phyloP scores from a whole-genome alignment of 2,113 vertebrate species.

The Bambusicola thoracicus region DNA sequence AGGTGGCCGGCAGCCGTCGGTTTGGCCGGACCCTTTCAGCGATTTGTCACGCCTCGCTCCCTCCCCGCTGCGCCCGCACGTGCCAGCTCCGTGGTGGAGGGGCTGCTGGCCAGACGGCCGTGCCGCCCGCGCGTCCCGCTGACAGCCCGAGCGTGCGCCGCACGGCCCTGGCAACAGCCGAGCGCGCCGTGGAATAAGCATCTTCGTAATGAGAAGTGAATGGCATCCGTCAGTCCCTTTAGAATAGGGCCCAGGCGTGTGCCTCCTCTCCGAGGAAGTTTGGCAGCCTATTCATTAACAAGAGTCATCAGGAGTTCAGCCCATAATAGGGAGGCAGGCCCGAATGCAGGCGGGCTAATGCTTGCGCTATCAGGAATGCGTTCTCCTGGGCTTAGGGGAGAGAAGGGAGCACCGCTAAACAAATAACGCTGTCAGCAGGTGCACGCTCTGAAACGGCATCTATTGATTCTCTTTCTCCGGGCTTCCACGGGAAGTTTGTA shows the following conservation, averaged over 20 bases:
- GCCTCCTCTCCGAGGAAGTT: constrained; percentile 76
- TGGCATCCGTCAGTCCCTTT: constrained; percentile 83
- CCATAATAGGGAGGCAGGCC: constrained; percentile 59
- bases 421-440: constrained; percentile 47
- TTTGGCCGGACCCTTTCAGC: constrained; percentile 89
- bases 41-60: constrained; percentile 92
- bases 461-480: constrained; percentile 27
- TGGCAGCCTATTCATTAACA: constrained; percentile 85
- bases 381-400: constrained; percentile 2
- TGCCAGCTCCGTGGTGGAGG: constrained; percentile 87
- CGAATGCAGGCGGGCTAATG: constrained; percentile 1
- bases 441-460: background rate
- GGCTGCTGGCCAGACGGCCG: constrained; percentile 87
- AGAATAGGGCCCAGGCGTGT: constrained; percentile 78
- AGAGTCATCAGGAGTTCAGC: constrained; percentile 80
- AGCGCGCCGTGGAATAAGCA: constrained; percentile 81
- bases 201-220: constrained; percentile 86
- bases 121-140: constrained; percentile 84
- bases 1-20: constrained; percentile 90
- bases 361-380: constrained; percentile 18
- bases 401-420: background rate
- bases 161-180: constrained; percentile 81
- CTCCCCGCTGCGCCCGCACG: constrained; percentile 94
- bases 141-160: constrained; percentile 70
- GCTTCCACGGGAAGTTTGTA: constrained; percentile 12